Conservation (phyloP, 2,113 vertebrate genomes). For the Uria aalge region DNA sequence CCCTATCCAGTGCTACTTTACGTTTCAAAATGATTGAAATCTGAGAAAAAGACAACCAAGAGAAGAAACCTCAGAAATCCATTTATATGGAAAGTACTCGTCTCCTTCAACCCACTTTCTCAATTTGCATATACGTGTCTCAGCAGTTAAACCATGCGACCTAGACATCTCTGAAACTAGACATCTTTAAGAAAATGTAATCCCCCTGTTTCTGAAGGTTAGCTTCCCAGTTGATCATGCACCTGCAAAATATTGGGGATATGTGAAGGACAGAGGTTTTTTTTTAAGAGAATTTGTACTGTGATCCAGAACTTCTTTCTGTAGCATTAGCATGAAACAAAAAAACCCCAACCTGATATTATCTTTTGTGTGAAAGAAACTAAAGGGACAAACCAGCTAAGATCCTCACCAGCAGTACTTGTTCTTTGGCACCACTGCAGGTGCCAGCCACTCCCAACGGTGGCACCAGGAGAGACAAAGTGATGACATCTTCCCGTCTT, state of each 20-base stretch:
- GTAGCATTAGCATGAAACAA: background rate
- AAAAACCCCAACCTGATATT: background rate
- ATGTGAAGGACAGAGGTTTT: background rate
- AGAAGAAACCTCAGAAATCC: constrained; percentile 3
- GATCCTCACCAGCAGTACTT: background rate
- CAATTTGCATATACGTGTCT: background rate
- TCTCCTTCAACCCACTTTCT: background rate
- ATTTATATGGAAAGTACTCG: background rate
- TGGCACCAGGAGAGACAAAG: background rate
- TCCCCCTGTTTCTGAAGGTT: background rate
- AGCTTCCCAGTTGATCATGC: background rate
- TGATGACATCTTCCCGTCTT: background rate
- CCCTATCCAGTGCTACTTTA: background rate
- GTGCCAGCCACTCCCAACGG: background rate
- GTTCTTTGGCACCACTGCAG: background rate
- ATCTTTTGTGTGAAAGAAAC: background rate
- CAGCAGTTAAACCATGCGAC: background rate
- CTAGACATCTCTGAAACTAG: background rate
- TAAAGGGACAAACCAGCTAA: background rate
- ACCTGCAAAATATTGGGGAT: background rate
- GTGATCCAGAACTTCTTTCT: background rate
- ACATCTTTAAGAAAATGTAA: background rate
- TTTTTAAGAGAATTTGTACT: background rate
- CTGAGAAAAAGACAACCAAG: background rate
- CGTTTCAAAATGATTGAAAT: background rate